phyloP scores from a whole-genome alignment of 2,797 vertebrate species.

The Hippoglossus hippoglossus region DNA sequence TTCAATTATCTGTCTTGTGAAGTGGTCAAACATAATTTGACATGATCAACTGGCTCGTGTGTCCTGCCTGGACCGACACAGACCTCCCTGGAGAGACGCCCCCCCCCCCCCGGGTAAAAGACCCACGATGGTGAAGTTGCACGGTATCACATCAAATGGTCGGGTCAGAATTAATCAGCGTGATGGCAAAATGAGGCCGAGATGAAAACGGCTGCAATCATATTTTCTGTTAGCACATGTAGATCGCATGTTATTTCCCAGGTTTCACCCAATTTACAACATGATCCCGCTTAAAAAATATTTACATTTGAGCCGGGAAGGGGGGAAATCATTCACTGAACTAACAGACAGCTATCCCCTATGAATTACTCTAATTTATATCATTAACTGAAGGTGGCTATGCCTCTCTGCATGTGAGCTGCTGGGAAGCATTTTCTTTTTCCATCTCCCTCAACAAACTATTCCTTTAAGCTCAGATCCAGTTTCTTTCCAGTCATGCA shows the following conservation, averaged over 20 bases:
- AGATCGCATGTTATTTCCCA: constrained; percentile 47
- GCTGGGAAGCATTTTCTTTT: constrained; percentile 82
- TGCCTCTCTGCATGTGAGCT: constrained; percentile 75
- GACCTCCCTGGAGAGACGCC: constrained; percentile 16
- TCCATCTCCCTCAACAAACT: constrained; percentile 78
- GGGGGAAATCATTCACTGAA: constrained; percentile 60
- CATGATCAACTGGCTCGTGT: constrained; percentile 23
- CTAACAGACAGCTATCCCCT: constrained; percentile 69
- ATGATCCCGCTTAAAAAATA: constrained; percentile 61
- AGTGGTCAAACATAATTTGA: constrained; percentile 26
- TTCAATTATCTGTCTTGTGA: constrained; percentile 4
- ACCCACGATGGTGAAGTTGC: no score
- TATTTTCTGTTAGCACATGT: constrained; percentile 18
- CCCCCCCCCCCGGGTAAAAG: constrained; percentile 2
- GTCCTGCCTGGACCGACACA: constrained; percentile 4
- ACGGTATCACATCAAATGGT: no score
- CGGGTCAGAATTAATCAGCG: constrained; percentile 37
- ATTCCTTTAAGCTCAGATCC: constrained; percentile 80
- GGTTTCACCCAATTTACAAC: constrained; percentile 41
- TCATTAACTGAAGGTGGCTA: constrained; percentile 75
- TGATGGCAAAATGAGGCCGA: constrained; percentile 38
- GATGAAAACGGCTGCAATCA: constrained; percentile 41
- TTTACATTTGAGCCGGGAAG: constrained; percentile 65
- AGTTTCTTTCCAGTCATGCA: constrained; percentile 83
- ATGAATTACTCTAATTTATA: constrained; percentile 76